Evolutionary conservation across 2,888 invertebrate species (phyloP), one percentile per base, ranked within the genome.

Genomic region (Noctua fimbriata): DNA sequence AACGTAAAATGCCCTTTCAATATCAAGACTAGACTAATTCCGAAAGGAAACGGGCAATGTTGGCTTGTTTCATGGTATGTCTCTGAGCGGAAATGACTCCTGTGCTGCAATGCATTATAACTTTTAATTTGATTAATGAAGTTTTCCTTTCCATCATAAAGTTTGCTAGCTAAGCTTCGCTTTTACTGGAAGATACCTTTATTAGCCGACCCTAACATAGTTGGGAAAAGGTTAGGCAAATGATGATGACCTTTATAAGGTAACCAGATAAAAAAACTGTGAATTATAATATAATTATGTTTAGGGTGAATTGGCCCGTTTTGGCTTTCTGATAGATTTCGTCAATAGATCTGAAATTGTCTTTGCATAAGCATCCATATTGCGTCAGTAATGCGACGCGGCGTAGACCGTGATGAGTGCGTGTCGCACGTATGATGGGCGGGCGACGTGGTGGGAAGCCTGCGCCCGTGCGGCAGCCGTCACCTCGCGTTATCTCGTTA

Each of bases 401-500:
- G 73, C 55, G 76, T 79, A 55, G 66, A 69, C 58, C 44, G 69
- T 80, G 80, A 83, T 69, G 72, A 82, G 83, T 84, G 83, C 85
- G 79, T 87, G 85, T 76, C 72, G 73, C 74, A 75, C 73, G 69
- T 84, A 82, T 84, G 79, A 76, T 80, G 84, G 82, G 82, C 74
- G 83, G 79, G 83, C 84, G 85, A 81, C 80, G 78, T 89, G 89
- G 88, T 87, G 89, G 87, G 90, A 92, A 92, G 91, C 93, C 87
- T 89, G 80, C 79, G 81, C 81, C 81, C 83, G 85, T 85, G 74
- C 78, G 85, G 79, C 77, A 82, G 83, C 87, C 88, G 90, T 87
- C 88, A 90, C 88, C 91, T 88, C 90, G 87, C 89, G 86, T 91
- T 90, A 92, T 91, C 91, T 92, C 92, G 91, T 91, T 91, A 91